Base-by-base conservation (phyloP, 2,888 invertebrate species). In the Eucera pruinosa region DNA sequence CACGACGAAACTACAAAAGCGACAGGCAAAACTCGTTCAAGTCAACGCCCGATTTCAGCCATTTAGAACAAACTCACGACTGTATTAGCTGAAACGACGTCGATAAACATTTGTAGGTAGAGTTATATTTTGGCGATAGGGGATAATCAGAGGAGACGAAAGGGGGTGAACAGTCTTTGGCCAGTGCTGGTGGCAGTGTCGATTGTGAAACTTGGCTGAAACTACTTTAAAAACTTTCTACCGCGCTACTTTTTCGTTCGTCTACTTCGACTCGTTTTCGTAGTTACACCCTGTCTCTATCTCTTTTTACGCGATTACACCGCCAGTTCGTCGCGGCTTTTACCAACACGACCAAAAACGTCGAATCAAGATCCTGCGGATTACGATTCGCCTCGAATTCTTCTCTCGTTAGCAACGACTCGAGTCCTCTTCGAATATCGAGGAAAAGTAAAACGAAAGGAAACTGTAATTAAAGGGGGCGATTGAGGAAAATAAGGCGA, bases 191-290 rank as follows among this genome's bases (percentile, higher is more conserved):
- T 39, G 69, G 55, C 77, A 45, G 67, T 77, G 81, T 83, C 74
- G 82, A 82, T 77, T 74, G 73, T 55, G 41, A 69, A 82, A 82
- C 62, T 82, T 68, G 36, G 45, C 15, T 9, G 33, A 71, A 72
- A 74, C 72, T 33, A 30, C 83, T 80, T 47, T 69, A 67, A 74
- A 83, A 83, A 11, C 45, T 83, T 79, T 72, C 52, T 47, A 18
- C 57, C 60, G 58, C 54, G 48, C 64, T 74, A 69, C 77, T 69
- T 81, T 77, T 67, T 54, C 52, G 27, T 77, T 65, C 60, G 27
- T 75, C 47, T 52, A 57, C n/a, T 27, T 50, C 77, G 39, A 52
- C 54, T 64, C 50, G 72, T 72, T 67, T 57, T 1, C 25, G 66
- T 57, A 57, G 62, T 67, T 48, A 41, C 67, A 55, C 52, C 20